These are phyloP conservation scores for Delia radicum DNA, from an alignment of 1,140 invertebrate genomes.

Conservation along the genomic window DNA sequence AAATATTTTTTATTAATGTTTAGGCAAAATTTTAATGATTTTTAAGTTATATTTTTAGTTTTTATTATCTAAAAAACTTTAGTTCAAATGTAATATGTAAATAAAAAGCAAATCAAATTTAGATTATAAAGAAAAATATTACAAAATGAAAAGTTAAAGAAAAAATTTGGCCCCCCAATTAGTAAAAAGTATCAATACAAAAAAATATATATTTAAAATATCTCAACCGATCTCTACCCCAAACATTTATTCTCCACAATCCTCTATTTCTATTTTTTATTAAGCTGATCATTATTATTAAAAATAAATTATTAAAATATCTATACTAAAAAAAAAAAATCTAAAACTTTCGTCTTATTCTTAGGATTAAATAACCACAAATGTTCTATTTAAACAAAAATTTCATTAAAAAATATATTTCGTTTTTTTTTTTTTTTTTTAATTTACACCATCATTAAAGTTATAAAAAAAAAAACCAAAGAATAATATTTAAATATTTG, in stretches of 20 bases:
- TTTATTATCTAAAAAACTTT: not conserved
- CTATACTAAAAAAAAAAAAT: not conserved
- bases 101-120: not conserved
- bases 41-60: not conserved
- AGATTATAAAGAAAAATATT: not conserved
- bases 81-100: slow-evolving; percentile 1
- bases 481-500: not conserved
- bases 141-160: not conserved
- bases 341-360: slow-evolving; percentile 3
- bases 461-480: not conserved
- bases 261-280: not conserved
- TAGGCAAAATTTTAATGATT: not conserved
- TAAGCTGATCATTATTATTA: not conserved
- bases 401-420: not conserved
- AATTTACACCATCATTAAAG: slow-evolving; percentile 30
- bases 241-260: not conserved
- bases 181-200: not conserved
- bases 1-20: not conserved
- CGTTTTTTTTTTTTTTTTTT: slow-evolving; percentile 9
- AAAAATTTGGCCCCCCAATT: slow-evolving; percentile 15
- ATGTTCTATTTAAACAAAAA: not conserved
- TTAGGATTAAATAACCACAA: slow-evolving; percentile 7
- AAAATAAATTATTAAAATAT: not conserved
- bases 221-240: not conserved
- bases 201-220: not conserved